These are phyloP conservation scores for Ariolimax columbianus DNA, from an alignment of 2,888 invertebrate genomes.

Conservation along the genomic window DNA sequence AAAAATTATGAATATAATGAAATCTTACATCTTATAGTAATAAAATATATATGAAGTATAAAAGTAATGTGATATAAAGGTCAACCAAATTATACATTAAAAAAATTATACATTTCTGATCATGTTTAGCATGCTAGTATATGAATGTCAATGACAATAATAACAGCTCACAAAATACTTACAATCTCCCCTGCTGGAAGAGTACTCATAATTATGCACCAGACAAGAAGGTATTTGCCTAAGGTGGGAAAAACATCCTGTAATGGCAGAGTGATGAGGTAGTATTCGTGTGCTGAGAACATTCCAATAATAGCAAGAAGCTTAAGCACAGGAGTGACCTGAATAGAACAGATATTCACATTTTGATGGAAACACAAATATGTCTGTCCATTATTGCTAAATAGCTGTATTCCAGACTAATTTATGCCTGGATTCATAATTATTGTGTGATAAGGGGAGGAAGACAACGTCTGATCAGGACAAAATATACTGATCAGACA, in stretches of 20 bases:
- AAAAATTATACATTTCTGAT: neutral
- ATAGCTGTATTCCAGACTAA: too few species aligned
- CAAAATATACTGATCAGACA: too few species aligned
- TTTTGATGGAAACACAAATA: too few species aligned
- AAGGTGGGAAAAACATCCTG: conserved; percentile 15
- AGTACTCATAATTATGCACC: conserved; percentile 26
- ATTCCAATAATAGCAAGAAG: conserved; percentile 28
- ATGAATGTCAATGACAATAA: neutral
- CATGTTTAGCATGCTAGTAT: neutral
- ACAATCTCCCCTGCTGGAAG: conserved; percentile 42
- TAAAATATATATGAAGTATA: too few species aligned
- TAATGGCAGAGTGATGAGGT: conserved; percentile 19
- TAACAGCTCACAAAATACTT: neutral
- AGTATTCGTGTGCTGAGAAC: conserved; percentile 14
- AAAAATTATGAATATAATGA: too few species aligned
- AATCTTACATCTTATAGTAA: too few species aligned
- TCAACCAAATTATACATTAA: neutral
- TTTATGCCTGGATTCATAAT: too few species aligned
- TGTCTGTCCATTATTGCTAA: too few species aligned
- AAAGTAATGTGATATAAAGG: too few species aligned
- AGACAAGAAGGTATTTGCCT: conserved; percentile 41
- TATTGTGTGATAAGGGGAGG: too few species aligned
- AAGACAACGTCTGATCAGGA: too few species aligned
- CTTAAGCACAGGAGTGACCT: conserved; percentile 21
- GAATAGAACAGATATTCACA: neutral